phyloP scores from a whole-genome alignment of 30 jellyfish, hydroid and myxozoan species.

The Aurelia aurita region DNA sequence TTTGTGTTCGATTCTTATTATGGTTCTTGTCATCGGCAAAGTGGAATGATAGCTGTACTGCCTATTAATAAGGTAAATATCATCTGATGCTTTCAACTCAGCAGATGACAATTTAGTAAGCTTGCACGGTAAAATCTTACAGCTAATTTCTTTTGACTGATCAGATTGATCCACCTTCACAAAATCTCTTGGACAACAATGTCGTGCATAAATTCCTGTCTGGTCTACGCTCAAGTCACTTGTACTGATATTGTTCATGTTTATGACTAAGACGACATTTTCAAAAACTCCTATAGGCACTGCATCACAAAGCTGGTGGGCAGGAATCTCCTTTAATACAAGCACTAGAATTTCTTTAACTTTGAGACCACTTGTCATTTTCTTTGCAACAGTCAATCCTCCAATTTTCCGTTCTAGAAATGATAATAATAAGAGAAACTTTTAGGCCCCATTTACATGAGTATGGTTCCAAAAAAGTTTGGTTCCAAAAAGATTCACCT shows the following conservation, averaged over 20 bases:
- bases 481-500: slow-evolving; percentile 16
- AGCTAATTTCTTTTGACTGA: not conserved
- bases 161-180: slow-evolving; percentile 1
- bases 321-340: slow-evolving; percentile 1
- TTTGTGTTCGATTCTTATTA: slow-evolving; percentile 1
- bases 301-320: slow-evolving; percentile 12
- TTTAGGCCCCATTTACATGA: slow-evolving; percentile 13
- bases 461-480: not conserved
- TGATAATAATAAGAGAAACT: slow-evolving; percentile 2
- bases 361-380: slow-evolving; percentile 2
- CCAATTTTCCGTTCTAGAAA: not conserved
- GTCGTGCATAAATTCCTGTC: slow-evolving; percentile 24
- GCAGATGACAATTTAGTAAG: not conserved
- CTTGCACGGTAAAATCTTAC: slow-evolving; percentile 2
- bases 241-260: not conserved
- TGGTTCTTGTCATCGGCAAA: slow-evolving; percentile 21
- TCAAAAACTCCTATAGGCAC: slow-evolving; percentile 18
- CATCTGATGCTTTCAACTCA: slow-evolving; percentile 21
- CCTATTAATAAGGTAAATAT: slow-evolving; percentile 6
- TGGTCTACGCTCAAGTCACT: slow-evolving; percentile 25
- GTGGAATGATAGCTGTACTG: slow-evolving; percentile 27
- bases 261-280: slow-evolving; percentile 4
- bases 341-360: slow-evolving; percentile 11
- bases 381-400: slow-evolving; percentile 1
- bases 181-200: slow-evolving; percentile 19